A percentile compares a stretch with the other conserved stretches of the same genome.
phyloP scores from a whole-genome alignment of 2,797 vertebrate species.

The Onychomys leucogaster region DNA sequence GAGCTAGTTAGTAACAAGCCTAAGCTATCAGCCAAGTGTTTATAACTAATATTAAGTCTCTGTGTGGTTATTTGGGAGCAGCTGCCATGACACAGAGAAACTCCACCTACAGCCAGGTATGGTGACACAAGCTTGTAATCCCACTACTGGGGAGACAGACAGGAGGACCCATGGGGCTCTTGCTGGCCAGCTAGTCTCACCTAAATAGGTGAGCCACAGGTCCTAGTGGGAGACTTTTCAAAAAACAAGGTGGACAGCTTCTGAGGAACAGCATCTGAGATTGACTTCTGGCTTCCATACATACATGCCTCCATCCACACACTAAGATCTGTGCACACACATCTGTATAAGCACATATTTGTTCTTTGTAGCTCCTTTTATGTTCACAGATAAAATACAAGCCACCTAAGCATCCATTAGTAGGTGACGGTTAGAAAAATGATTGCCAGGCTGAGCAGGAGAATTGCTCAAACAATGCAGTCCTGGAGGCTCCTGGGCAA shows the following conservation, averaged over 20 bases:
- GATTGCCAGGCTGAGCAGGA: not conserved
- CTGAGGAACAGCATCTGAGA: not conserved
- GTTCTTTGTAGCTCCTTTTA: constrained; percentile 25
- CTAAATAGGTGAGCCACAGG: not conserved
- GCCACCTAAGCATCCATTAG: constrained; percentile 24
- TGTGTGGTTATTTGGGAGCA: not conserved
- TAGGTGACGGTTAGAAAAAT: not conserved
- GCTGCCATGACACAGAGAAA: too few species aligned
- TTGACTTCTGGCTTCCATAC: not conserved
- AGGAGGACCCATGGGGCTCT: not conserved
- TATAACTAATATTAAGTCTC: not conserved
- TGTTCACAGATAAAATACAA: constrained; percentile 56
- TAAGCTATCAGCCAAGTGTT: not conserved
- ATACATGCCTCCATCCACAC: not conserved
- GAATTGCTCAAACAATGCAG: not conserved
- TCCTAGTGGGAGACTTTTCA: not conserved
- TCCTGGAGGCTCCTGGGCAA: not conserved
- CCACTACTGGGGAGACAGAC: not conserved
- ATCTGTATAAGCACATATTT: not conserved
- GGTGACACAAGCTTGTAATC: not conserved
- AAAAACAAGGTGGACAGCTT: not conserved
- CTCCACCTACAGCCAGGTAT: not conserved
- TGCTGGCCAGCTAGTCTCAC: not conserved
- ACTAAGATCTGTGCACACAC: not conserved
- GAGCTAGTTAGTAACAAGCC: not conserved